phyloP scores from a whole-genome alignment of 2,888 invertebrate genomes.

The Horisme vitalbata region DNA sequence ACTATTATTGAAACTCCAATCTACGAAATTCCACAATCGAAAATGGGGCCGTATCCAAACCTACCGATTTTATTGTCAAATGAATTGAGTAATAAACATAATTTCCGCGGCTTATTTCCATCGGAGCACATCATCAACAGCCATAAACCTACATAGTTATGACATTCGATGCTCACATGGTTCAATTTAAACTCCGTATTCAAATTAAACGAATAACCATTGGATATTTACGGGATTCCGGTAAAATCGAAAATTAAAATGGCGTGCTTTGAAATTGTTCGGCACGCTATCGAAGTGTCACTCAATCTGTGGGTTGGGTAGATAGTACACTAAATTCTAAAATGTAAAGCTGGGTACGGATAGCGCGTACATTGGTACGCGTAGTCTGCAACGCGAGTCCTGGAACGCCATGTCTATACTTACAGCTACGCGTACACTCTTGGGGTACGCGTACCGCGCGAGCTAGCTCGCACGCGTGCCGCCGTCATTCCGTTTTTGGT shows the following conservation, averaged over 20 bases:
- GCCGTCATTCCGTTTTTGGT: too few relatives aligned
- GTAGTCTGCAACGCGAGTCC: too few relatives aligned
- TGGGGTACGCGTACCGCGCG: too few relatives aligned
- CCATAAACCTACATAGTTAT: conserved; percentile 11
- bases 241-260: conserved; percentile 27
- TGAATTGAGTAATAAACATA: background rate
- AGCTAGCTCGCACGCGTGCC: too few relatives aligned
- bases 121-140: conserved; percentile 4
- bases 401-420: too few relatives aligned
- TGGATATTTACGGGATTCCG: conserved; percentile 25
- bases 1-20: too few relatives aligned
- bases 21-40: too few relatives aligned
- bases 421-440: too few relatives aligned
- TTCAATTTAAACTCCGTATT: conserved; percentile 19
- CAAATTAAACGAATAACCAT: conserved; percentile 27
- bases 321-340: conserved; percentile 23
- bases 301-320: conserved; percentile 12
- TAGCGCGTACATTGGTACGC: too few relatives aligned
- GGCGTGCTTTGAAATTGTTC: conserved; percentile 26
- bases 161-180: conserved; percentile 14
- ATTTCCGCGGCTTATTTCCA: conserved; percentile 6
- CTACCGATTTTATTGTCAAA: too few relatives aligned
- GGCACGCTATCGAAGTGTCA: conserved; percentile 32
- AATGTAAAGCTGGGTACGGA: too few relatives aligned
- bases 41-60: too few relatives aligned